A percentile compares a stretch with the other conserved stretches of the same genome.
phyloP scores from a whole-genome alignment of 2,797 vertebrate species.

The Sciurus vulgaris region DNA sequence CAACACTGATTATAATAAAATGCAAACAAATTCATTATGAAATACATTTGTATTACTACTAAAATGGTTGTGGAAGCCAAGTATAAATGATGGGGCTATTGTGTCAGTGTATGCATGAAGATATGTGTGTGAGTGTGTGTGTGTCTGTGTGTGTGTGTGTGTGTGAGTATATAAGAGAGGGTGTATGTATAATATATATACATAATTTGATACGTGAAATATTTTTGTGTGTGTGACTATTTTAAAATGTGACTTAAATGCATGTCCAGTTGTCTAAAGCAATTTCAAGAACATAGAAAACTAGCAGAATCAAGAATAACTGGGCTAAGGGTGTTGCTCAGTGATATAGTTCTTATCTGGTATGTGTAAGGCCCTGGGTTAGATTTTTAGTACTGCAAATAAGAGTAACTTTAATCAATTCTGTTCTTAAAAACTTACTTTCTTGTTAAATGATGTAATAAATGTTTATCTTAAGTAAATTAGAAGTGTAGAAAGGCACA shows the following conservation, averaged over 20 bases:
- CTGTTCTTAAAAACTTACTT: neutral
- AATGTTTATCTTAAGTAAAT: neutral
- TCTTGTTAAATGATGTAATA: neutral
- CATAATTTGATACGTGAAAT: neutral
- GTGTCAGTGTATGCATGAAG: neutral
- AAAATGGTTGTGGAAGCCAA: neutral
- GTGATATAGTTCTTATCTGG: too few species aligned
- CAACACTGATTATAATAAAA: neutral
- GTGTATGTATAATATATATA: neutral
- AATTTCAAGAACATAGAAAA: neutral
- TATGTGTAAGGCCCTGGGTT: neutral
- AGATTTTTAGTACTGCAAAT: neutral
- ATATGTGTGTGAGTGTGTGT: neutral
- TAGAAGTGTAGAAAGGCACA: neutral
- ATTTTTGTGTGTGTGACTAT: too few species aligned
- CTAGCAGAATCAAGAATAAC: neutral
- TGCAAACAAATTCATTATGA: neutral
- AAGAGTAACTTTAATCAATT: neutral
- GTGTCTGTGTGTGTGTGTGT: rapidly evolving
- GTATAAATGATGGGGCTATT: neutral
- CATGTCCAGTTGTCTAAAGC: neutral
- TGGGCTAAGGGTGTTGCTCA: too few species aligned
- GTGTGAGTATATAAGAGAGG: too few species aligned
- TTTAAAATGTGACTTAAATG: neutral
- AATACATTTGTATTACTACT: neutral